These are phyloP conservation scores for Malacosoma neustria DNA, from an alignment of 2,888 invertebrate genomes.

Conservation along the genomic window DNA sequence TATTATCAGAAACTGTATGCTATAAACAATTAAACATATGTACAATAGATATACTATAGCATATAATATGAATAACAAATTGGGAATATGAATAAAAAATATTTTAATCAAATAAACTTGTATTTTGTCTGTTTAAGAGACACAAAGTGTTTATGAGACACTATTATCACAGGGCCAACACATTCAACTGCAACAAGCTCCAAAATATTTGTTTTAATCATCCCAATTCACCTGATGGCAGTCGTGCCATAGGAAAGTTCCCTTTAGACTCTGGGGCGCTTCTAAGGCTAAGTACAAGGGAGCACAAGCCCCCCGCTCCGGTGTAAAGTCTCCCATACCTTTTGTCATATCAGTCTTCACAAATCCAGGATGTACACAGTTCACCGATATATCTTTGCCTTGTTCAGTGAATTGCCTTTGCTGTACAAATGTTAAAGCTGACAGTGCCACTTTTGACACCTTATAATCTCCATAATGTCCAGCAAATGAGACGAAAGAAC, in stretches of 20 bases:
- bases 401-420: constrained; percentile 64
- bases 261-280: constrained; percentile 59
- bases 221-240: constrained; percentile 69
- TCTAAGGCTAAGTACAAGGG: constrained; percentile 59
- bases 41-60: neutral
- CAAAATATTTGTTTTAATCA: constrained; percentile 45
- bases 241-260: constrained; percentile 66
- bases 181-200: constrained; percentile 39
- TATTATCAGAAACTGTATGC: neutral
- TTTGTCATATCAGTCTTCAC: constrained; percentile 69
- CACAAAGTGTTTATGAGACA: constrained; percentile 67
- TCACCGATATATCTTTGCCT: constrained; percentile 57
- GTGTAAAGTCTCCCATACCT: constrained; percentile 62
- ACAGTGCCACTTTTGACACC: constrained; percentile 66
- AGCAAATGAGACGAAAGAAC: constrained; percentile 52
- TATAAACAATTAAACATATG: neutral
- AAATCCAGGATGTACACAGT: constrained; percentile 69
- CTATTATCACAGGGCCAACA: constrained; percentile 65
- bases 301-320: constrained; percentile 57
- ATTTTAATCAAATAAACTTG: constrained; percentile 41
- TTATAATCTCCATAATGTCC: constrained; percentile 66
- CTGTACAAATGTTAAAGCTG: constrained; percentile 64
- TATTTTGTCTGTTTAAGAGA: constrained; percentile 60
- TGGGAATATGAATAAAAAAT: constrained; percentile 27
- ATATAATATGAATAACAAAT: neutral